Conservation (phyloP, 1,140 invertebrate genomes). For the Zaprionus kolodkinae region DNA sequence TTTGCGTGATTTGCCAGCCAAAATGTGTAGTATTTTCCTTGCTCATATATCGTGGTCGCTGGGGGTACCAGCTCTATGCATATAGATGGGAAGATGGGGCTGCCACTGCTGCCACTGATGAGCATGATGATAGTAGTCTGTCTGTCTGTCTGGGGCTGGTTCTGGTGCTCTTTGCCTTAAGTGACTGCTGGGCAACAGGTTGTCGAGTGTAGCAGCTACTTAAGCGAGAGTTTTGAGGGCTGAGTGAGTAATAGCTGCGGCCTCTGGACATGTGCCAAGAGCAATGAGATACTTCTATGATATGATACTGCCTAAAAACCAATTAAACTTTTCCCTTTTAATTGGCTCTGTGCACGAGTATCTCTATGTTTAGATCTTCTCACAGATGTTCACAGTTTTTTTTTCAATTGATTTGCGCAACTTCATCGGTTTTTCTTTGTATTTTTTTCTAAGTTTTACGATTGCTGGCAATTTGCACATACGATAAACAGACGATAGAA, state of each 20-base stretch:
- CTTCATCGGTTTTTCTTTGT: conserved; percentile 15
- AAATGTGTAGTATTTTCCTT: conserved; percentile 71
- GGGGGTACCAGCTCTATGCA: background rate
- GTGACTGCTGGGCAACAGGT: conserved; percentile 31
- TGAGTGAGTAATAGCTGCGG: conserved; percentile 6
- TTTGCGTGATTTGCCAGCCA: conserved; percentile 80
- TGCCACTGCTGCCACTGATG: conserved; percentile 41
- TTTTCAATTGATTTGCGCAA: conserved; percentile 27
- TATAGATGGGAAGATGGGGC: background rate
- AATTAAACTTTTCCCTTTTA: conserved; percentile 26
- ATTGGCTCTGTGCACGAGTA: conserved; percentile 32
- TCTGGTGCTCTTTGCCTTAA: conserved; percentile 5
- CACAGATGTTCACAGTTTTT: background rate
- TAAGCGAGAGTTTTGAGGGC: conserved; percentile 23
- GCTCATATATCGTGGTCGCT: conserved; percentile 34
- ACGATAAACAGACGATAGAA: conserved; percentile 40
- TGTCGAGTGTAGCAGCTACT: conserved; percentile 32
- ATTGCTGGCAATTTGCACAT: conserved; percentile 49
- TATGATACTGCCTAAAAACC: conserved; percentile 9
- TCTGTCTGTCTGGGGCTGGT: conserved; percentile 27
- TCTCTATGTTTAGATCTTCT: conserved; percentile 13
- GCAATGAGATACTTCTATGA: conserved; percentile 5
- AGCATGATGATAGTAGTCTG: conserved; percentile 54
- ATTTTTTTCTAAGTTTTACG: conserved; percentile 39
- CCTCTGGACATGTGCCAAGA: conserved; percentile 46